Percentiles rank a stretch among this genome's conserved stretches.
phyloP scores from a whole-genome alignment of 2,113 vertebrate genomes.

The Archocentrus centrarchus region DNA sequence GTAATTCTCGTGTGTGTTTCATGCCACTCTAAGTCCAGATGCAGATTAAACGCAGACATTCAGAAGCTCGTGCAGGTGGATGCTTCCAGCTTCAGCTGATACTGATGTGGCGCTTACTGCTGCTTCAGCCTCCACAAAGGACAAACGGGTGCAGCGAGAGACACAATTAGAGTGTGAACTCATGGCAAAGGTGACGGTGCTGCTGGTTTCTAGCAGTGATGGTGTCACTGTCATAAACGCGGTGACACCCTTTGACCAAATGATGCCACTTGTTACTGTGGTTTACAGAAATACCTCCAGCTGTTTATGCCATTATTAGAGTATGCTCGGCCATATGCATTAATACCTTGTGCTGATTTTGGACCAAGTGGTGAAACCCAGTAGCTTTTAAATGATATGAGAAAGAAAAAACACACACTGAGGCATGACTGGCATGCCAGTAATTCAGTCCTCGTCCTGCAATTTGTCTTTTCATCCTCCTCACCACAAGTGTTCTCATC shows the following conservation, averaged over 20 bases:
- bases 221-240: slow-evolving; percentile 4
- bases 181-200: not conserved
- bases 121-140: not conserved
- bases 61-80: not conserved
- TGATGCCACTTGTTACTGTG: rapidly evolving
- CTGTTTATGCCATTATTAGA: not conserved
- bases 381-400: slow-evolving; percentile 8
- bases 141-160: not conserved
- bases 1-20: not conserved
- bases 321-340: not conserved
- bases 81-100: not conserved
- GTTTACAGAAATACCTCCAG: not conserved
- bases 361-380: not conserved
- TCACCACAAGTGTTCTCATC: slow-evolving; percentile 3
- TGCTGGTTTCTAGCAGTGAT: slow-evolving; percentile 8
- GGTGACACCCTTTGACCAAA: not conserved
- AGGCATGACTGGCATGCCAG: slow-evolving; percentile 31
- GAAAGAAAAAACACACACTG: slow-evolving; percentile 1
- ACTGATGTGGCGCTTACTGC: not conserved
- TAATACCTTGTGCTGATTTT: not conserved
- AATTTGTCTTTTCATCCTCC: slow-evolving; percentile 37
- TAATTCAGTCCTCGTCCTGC: not conserved
- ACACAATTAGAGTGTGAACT: slow-evolving; percentile 2
- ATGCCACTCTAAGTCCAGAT: not conserved
- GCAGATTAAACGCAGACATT: not conserved